These are phyloP conservation scores for Acronicta leporina DNA, from an alignment of 2,888 invertebrate genomes.

Conservation along the genomic window DNA sequence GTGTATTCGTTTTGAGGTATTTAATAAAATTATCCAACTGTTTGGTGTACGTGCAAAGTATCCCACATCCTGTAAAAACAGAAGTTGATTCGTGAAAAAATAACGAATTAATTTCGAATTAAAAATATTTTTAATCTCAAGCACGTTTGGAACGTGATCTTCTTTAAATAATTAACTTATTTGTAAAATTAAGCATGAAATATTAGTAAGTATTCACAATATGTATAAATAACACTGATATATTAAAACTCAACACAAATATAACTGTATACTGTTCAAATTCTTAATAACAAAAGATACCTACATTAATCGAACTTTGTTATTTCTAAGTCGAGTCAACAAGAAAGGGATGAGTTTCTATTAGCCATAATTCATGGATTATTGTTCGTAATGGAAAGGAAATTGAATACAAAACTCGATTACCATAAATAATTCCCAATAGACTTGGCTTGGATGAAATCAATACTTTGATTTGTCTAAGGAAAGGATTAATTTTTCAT, in stretches of 20 bases:
- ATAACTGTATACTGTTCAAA: background rate
- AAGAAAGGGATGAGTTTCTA: slow-evolving; percentile 63
- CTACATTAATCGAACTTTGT: slow-evolving; percentile 29
- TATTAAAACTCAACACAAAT: background rate
- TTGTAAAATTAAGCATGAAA: too few relatives aligned
- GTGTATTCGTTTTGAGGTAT: too few relatives aligned
- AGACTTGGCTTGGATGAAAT: slow-evolving; percentile 61
- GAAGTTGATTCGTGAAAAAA: too few relatives aligned
- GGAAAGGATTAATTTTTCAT: slow-evolving; percentile 44
- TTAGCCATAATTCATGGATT: slow-evolving; percentile 70
- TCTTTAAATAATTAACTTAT: too few relatives aligned
- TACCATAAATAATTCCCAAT: slow-evolving; percentile 71
- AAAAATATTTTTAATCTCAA: too few relatives aligned
- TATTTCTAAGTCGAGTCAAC: slow-evolving; percentile 50
- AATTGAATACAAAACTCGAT: slow-evolving; percentile 79
- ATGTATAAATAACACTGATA: too few relatives aligned
- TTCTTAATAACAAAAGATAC: slow-evolving; percentile 28
- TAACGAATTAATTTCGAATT: too few relatives aligned
- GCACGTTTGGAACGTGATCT: too few relatives aligned
- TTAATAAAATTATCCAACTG: too few relatives aligned
- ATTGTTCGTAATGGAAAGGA: slow-evolving; percentile 72
- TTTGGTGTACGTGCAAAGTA: too few relatives aligned
- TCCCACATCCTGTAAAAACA: too few relatives aligned
- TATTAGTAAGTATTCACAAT: background rate
- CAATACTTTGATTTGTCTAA: slow-evolving; percentile 67